A percentile compares a stretch with the other conserved stretches of the same genome.
These are phyloP conservation scores for Chymomyza costata DNA, from an alignment of 1,140 invertebrate species.

Conservation along the genomic window DNA sequence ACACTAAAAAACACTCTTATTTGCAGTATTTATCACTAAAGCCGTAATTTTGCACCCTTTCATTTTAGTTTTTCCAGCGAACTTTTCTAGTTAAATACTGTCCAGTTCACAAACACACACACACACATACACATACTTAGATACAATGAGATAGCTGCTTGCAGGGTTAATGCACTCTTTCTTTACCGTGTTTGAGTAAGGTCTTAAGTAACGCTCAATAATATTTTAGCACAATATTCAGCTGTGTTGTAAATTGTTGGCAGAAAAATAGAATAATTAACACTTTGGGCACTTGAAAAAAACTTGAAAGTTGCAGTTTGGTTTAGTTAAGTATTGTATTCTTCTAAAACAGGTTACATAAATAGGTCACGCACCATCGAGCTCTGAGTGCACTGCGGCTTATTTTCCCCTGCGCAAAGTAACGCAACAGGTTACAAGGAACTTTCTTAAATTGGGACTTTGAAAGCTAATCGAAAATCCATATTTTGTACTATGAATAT, in stretches of 20 bases:
- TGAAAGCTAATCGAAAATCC: too few relatives aligned
- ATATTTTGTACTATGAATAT: too few relatives aligned
- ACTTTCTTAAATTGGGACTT: too few relatives aligned
- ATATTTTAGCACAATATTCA: conserved; percentile 10
- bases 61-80: too few relatives aligned
- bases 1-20: too few relatives aligned
- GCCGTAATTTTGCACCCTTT: too few relatives aligned
- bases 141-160: conserved; percentile 7
- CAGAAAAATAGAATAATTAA: conserved; percentile 35
- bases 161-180: conserved; percentile 66
- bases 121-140: too few relatives aligned
- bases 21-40: too few relatives aligned
- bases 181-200: conserved; percentile 18
- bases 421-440: conserved; percentile 56
- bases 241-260: not conserved
- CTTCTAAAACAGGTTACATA: conserved; percentile 72
- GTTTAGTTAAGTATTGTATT: conserved; percentile 46
- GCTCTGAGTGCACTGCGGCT: conserved; percentile 41
- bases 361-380: conserved; percentile 70
- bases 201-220: conserved; percentile 29
- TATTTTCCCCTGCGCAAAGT: not conserved
- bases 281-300: conserved; percentile 26
- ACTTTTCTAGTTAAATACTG: too few relatives aligned
- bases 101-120: conserved; percentile 4
- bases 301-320: conserved; percentile 37